Percentiles rank a stretch among this genome's conserved stretches.
These are phyloP conservation scores for Nylanderia fulva DNA, from an alignment of 1,140 invertebrate species.

Conservation along the genomic window DNA sequence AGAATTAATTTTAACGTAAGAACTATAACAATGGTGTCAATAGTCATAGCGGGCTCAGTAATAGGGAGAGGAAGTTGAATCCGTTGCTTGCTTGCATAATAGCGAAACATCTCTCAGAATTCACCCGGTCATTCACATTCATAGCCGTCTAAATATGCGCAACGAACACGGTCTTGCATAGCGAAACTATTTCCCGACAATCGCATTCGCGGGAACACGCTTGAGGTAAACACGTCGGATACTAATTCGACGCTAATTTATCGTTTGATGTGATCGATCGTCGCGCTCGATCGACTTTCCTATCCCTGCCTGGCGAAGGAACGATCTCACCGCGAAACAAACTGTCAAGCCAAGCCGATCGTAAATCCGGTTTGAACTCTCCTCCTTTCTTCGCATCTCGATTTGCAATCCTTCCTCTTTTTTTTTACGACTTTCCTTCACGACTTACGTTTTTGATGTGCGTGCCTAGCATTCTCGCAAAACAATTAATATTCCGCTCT, in stretches of 20 bases:
- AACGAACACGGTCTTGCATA: conserved; percentile 7
- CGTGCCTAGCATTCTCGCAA: background rate
- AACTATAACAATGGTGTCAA: background rate
- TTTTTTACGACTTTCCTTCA: conserved; percentile 52
- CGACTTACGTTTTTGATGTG: conserved; percentile 8
- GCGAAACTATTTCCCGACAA: conserved; percentile 7
- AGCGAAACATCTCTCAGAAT: conserved; percentile 38
- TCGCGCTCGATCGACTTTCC: conserved; percentile 47
- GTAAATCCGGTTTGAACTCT: conserved; percentile 69
- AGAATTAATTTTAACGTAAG: background rate
- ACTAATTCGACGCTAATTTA: conserved; percentile 80
- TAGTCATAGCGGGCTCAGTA: background rate
- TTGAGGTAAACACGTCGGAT: conserved; percentile 52
- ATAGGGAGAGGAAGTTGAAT: conserved; percentile 11
- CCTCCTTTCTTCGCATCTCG: conserved; percentile 52
- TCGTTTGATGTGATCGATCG: conserved; percentile 74
- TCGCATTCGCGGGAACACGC: conserved; percentile 16
- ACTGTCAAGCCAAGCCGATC: conserved; percentile 63
- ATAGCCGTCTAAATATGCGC: conserved; percentile 46
- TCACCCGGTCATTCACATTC: conserved; percentile 28
- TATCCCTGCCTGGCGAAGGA: conserved; percentile 42
- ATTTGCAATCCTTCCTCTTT: conserved; percentile 20
- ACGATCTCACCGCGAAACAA: conserved; percentile 63
- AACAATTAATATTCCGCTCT: conserved; percentile 14
- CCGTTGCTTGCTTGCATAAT: conserved; percentile 19